Base-by-base conservation (phyloP, 2,888 invertebrate genomes). In the Ophonus ardosiacus region DNA sequence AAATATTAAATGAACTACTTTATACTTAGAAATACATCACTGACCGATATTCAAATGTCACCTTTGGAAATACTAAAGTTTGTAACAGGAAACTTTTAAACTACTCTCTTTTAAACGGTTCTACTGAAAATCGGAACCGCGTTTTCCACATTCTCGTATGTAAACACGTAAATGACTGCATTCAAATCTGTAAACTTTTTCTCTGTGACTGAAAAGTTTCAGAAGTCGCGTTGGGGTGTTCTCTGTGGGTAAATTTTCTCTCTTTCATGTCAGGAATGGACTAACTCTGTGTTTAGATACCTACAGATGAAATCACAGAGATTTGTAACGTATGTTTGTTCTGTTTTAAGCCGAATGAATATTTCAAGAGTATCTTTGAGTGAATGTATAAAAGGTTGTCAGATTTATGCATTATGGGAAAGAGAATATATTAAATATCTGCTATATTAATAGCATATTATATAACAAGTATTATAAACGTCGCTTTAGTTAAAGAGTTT, bases 141-240 rank as follows among this genome's bases (percentile, higher is more conserved):
- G 59, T 63, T 81, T 21, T 13, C 81, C n/a, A 65, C 81, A 68
- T 81, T 68, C 68, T 40, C 68, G 68, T 81, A 68, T 81, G 81
- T 81, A 81, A 81, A 81, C 81, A 81, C 81, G 56, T 81, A 81
- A 81, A 81, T 81, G 81, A 81, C 65, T 81, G 81, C 81, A 81
- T 81, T 81, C 24, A 81, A 81, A 81, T 81, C 68, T 81, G 81
- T 81, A 81, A 81, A 81, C 43, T 81, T 81, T 68, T 68, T 68
- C 51, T 43, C 81, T 43, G 65, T 31, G 43, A 61, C 61, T 63
- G 63, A 63, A 81, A 80, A 81, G 61, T 81, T 81, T 63, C 6
- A 43, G 7, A 21, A 81, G 63, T 81, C 63, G 63, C 81, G 18
- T 43, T 43, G 43, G 71, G 43, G 21, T 43, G 43, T 7, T 68